phyloP scores from a whole-genome alignment of 2,113 vertebrate species.

The Micronycteris hirsuta region DNA sequence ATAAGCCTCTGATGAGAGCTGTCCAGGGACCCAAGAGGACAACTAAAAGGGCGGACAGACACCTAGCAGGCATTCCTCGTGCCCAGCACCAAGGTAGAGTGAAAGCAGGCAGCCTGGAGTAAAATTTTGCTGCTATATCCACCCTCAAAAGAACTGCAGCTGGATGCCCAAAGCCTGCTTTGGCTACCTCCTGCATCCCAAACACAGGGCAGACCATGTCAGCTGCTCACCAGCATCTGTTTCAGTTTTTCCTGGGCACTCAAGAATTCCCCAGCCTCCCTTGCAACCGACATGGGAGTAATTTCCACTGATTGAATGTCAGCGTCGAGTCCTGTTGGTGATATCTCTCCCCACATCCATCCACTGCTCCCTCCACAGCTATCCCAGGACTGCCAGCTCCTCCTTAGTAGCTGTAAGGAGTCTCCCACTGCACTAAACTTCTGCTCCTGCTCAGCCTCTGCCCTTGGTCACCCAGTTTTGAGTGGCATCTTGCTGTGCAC shows the following conservation, averaged over 20 bases:
- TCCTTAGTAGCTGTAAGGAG: not conserved
- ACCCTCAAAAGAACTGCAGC: no score
- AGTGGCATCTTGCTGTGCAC: not conserved
- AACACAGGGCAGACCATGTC: rapidly evolving
- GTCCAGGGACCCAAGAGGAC: not conserved
- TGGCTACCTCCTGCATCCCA: no score
- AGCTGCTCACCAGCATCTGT: no score
- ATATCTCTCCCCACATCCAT: not conserved
- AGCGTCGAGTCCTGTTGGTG: not conserved
- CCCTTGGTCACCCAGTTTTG: not conserved
- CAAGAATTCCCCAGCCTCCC: not conserved
- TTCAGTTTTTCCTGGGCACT: not conserved
- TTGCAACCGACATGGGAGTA: rapidly evolving
- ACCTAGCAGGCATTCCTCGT: no score
- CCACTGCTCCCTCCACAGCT: not conserved
- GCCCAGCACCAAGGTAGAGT: not conserved
- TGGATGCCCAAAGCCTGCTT: not conserved
- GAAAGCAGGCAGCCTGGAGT: not conserved
- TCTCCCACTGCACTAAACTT: no score
- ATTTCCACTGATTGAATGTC: not conserved
- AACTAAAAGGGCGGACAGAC: not conserved
- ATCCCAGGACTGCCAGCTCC: no score
- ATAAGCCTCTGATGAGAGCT: not conserved
- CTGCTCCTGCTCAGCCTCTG: not conserved
- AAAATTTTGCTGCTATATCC: rapidly evolving